Evolutionary conservation across 2,888 invertebrate species (phyloP).

Genomic region (Troides aeacus): DNA sequence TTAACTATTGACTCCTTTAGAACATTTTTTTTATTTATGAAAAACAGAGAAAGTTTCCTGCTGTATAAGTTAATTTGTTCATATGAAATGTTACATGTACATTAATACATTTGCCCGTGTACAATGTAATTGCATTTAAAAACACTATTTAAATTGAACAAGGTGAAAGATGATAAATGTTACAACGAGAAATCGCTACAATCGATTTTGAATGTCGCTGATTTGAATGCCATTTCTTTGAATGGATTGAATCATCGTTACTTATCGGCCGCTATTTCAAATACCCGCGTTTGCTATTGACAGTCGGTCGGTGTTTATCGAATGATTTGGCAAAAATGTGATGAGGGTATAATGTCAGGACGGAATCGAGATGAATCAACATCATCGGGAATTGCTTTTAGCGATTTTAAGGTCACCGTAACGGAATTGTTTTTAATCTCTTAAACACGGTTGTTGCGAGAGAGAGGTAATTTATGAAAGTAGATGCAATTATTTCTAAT

Average conservation of each 20-base stretch:
- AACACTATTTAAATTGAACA: conserved; percentile 7
- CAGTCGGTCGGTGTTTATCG: conserved; percentile 25
- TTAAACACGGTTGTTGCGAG: neutral
- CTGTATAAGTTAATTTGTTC: neutral
- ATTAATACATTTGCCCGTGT: conserved; percentile 1
- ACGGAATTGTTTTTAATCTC: neutral
- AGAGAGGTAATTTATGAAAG: neutral
- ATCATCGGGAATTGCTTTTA: neutral
- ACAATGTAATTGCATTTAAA: conserved; percentile 1
- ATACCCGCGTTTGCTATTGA: conserved; percentile 22
- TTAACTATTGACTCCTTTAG: no score
- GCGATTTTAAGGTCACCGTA: neutral
- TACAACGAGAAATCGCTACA: conserved; percentile 28
- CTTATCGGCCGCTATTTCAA: conserved; percentile 32
- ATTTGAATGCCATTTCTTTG: conserved; percentile 28
- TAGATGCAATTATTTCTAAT: neutral
- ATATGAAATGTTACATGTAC: no score
- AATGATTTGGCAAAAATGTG: conserved; percentile 28
- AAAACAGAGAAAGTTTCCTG: no score
- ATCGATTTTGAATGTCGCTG: conserved; percentile 34
- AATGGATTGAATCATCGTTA: conserved; percentile 31
- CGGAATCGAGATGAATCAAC: conserved; percentile 6
- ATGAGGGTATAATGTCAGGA: conserved; percentile 35
- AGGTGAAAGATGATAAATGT: conserved; percentile 8
- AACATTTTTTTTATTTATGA: no score